These are phyloP conservation scores for Gephyroberyx darwinii DNA, from an alignment of 2,797 vertebrate genomes.

Conservation along the genomic window DNA sequence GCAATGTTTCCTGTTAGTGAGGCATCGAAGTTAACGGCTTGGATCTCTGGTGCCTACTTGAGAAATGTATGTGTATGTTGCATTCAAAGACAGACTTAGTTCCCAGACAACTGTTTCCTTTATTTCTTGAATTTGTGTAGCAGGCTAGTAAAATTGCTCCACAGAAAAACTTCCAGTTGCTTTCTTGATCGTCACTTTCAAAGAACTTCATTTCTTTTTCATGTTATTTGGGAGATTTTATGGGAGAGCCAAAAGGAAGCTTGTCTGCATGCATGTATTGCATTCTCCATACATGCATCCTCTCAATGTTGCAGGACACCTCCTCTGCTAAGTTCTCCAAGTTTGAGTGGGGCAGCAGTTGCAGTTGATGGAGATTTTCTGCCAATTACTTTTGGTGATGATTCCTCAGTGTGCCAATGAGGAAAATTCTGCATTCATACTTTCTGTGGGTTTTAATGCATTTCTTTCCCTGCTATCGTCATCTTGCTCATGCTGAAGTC, in stretches of 20 bases:
- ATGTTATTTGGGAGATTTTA: not conserved
- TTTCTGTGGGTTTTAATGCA: not conserved
- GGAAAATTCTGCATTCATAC: constrained; percentile 7
- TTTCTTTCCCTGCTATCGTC: too few species aligned
- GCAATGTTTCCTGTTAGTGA: constrained; percentile 11
- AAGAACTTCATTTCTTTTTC: not conserved
- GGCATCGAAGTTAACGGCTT: not conserved
- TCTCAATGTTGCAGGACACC: constrained; percentile 5
- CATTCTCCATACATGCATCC: not conserved
- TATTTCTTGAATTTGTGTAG: constrained; percentile 1
- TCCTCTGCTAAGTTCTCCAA: not conserved
- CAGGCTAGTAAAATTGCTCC: constrained; percentile 4
- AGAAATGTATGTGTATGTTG: constrained; percentile 24
- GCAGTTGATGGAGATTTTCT: constrained; percentile 2
- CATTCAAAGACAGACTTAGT: constrained; percentile 35
- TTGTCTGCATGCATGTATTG: constrained; percentile 3
- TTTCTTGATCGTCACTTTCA: constrained; percentile 14
- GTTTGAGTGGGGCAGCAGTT: not conserved
- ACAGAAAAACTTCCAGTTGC: constrained; percentile 2
- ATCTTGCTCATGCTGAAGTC: too few species aligned
- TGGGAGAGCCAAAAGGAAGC: too few species aligned
- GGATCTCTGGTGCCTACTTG: not conserved
- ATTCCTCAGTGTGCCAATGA: not conserved
- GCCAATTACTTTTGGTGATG: too few species aligned
- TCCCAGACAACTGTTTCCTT: constrained; percentile 28